Percentiles rank a stretch among this genome's conserved stretches.
Conservation (phyloP, 2,113 vertebrate species). For the Tragelaphus imberbis region DNA sequence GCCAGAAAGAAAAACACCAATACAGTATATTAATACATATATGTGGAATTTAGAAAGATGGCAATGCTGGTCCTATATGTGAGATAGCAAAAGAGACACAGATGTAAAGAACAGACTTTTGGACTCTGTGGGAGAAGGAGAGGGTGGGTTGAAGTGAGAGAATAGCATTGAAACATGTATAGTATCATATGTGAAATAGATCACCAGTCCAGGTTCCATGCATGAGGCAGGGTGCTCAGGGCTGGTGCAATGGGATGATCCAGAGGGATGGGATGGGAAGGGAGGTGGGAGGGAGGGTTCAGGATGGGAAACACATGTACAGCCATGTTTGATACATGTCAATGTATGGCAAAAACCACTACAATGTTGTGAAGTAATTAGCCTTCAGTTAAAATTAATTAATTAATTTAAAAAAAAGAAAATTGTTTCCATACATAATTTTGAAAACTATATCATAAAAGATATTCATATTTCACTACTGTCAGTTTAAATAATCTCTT, state of each 20-base stretch:
- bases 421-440: background rate
- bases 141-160: background rate
- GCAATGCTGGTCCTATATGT: background rate
- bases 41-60: background rate
- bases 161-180: background rate
- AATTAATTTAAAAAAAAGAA: background rate
- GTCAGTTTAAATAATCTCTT: background rate
- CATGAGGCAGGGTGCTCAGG: background rate
- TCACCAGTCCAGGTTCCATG: fast-evolving
- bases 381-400: background rate
- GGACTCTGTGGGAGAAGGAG: background rate
- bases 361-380: background rate
- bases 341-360: background rate
- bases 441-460: background rate
- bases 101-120: background rate
- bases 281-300: background rate
- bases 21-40: background rate
- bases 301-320: background rate
- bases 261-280: background rate
- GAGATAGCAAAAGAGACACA: background rate
- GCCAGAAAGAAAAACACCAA: background rate
- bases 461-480: background rate
- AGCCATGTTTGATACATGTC: background rate
- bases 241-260: background rate
- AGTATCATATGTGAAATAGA: background rate